Evolutionary conservation across 1,140 invertebrate genomes (phyloP), one percentile per base, ranked within the genome.

Genomic region (Dufourea novaeangliae): DNA sequence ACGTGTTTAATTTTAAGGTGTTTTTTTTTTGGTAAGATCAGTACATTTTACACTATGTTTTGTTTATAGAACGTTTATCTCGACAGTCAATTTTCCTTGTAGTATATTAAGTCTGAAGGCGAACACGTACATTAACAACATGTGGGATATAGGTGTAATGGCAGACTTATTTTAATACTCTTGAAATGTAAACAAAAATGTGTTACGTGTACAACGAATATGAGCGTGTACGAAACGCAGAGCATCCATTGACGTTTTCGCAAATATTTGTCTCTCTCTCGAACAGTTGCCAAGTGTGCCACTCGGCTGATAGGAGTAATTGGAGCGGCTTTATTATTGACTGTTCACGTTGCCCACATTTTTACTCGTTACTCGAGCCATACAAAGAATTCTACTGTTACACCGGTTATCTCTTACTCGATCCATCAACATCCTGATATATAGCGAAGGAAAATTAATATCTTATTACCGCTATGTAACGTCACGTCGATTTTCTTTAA

Each of bases 271-370:
- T 2, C 20, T 46, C 8, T 12, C 8, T 25, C 39, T 39, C 12
- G 70, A 46, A 66, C 64, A 62, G 27, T 57, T 79, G 71, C 72
- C 71, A 79, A 75, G 54, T 64, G 37, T 63, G 56, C 22, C 34
- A 69, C 11, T 41, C 54, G 17, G 59, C 34, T 69, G 71, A 74
- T 75, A 46, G 34, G 5, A 34, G 50, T 63, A 82, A 82, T 75
- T 75, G 64, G 59, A 79, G 17, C 66, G 37, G 6, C 52, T 79
- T 76, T 69, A 63, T 76, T 63, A 56, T 54, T 75, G 41, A 56
- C 63, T 54, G 41, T 12, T 41, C 44, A n/a, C 32, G 14, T 67
- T 63, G 27, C n/a, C 17, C n/a, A 32, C 44, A 76, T 76, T 74
- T 72, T 41, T 39, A 1, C 29, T 17, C 32, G 29, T 57, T 59